Conservation (phyloP, 2,113 vertebrate species). For the Barbus barbus region DNA sequence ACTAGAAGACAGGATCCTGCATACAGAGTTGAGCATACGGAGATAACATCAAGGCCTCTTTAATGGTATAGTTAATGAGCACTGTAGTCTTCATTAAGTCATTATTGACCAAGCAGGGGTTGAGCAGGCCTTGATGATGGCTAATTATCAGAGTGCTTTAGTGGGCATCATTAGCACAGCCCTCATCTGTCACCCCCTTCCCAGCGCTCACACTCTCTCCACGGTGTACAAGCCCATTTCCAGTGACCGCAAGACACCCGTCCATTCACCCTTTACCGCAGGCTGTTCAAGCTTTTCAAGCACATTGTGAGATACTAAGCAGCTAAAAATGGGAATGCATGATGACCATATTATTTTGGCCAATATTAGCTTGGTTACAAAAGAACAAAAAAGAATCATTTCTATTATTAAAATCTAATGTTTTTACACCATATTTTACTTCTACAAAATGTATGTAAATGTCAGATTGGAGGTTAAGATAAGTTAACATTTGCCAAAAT, state of each 20-base stretch:
- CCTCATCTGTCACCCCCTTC: slow-evolving; percentile 50
- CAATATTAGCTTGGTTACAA: neutral
- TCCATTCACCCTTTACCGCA: slow-evolving; percentile 6
- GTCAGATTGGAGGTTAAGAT: neutral
- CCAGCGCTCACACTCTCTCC: slow-evolving; percentile 15
- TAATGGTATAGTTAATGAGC: slow-evolving; percentile 45
- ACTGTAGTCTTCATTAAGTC: slow-evolving; percentile 44
- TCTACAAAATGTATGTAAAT: neutral
- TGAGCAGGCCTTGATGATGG: slow-evolving; percentile 53
- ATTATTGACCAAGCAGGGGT: slow-evolving; percentile 44
- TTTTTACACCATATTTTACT: neutral
- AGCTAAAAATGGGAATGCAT: neutral
- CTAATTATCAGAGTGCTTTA: slow-evolving; percentile 55
- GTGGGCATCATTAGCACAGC: slow-evolving; percentile 41
- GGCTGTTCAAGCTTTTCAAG: slow-evolving; percentile 6
- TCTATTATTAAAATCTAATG: neutral
- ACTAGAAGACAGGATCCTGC: neutral
- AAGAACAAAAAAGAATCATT: neutral
- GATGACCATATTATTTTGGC: neutral
- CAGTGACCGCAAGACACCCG: neutral
- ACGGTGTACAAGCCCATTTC: neutral
- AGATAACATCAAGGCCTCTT: slow-evolving; percentile 50
- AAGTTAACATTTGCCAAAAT: too few relatives aligned
- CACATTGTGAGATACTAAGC: neutral
- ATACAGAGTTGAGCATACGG: slow-evolving; percentile 37